These are phyloP conservation scores for Paralvinella palmiformis DNA, from an alignment of 1,140 invertebrate species.

Conservation along the genomic window DNA sequence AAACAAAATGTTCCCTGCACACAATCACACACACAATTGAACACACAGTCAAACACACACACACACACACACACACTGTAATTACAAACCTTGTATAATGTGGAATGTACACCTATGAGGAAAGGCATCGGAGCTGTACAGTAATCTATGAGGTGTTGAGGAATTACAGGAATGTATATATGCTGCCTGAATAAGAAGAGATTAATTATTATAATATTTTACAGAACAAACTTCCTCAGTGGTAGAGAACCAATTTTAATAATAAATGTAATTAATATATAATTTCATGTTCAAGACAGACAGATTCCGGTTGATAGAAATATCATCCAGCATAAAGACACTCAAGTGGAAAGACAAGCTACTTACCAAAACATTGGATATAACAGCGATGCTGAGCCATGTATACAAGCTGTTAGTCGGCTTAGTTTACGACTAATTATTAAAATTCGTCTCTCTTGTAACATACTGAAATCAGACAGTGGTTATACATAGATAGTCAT, in stretches of 20 bases:
- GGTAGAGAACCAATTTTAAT: too few species aligned
- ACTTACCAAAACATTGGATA: conserved; percentile 87
- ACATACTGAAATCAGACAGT: conserved; percentile 59
- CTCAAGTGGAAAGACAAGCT: neutral
- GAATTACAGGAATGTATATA: conserved; percentile 91
- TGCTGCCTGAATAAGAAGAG: conserved; percentile 65
- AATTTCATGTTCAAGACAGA: too few species aligned
- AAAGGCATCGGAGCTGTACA: conserved; percentile 88
- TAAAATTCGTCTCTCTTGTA: conserved; percentile 85
- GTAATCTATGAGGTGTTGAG: conserved; percentile 80
- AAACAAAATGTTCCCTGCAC: neutral
- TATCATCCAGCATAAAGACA: too few species aligned
- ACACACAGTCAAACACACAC: neutral
- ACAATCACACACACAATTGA: neutral
- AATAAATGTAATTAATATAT: too few species aligned
- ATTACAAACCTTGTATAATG: conserved; percentile 67
- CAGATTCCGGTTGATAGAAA: too few species aligned
- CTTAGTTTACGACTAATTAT: conserved; percentile 81
- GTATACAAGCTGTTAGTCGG: conserved; percentile 83
- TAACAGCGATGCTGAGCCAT: conserved; percentile 84
- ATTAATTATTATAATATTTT: too few species aligned
- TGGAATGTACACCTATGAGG: conserved; percentile 82
- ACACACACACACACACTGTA: neutral
- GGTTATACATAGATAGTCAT: neutral
- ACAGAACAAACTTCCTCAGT: too few species aligned